Percentiles rank a stretch among this genome's conserved stretches.
These are phyloP conservation scores for Silvanus unidentatus DNA, from an alignment of 2,888 invertebrate species.

Conservation along the genomic window DNA sequence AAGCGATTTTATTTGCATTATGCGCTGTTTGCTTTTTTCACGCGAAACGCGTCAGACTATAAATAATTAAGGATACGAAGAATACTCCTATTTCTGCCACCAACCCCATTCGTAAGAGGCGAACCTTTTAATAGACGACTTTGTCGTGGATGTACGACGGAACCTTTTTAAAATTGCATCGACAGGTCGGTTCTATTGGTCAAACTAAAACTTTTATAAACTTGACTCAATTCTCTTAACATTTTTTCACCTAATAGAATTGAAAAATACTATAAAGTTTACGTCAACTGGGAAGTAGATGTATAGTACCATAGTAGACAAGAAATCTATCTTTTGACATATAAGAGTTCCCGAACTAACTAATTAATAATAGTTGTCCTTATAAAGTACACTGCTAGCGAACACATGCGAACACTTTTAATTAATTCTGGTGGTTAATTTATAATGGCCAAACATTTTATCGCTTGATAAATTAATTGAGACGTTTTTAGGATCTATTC, in stretches of 20 bases:
- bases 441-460: too few species aligned
- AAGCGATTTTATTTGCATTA: conserved; percentile 4
- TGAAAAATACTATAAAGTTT: conserved; percentile 1
- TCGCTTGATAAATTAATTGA: too few species aligned
- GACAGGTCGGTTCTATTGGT: conserved; percentile 8
- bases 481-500: too few species aligned
- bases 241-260: conserved; percentile 4
- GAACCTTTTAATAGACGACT: conserved; percentile 8
- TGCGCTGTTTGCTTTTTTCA: conserved; percentile 4
- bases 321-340: too few species aligned
- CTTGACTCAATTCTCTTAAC: conserved; percentile 6
- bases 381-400: too few species aligned
- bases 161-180: conserved; percentile 19
- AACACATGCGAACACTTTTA: too few species aligned
- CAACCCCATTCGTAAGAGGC: neutral
- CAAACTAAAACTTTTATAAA: conserved; percentile 5
- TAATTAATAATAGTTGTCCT: too few species aligned
- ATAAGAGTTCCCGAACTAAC: too few species aligned
- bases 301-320: too few species aligned
- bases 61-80: conserved; percentile 3
- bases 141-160: conserved; percentile 11
- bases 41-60: conserved; percentile 3
- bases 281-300: neutral
- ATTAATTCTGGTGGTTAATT: too few species aligned
- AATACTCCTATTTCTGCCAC: neutral